Evolutionary conservation across 2,888 invertebrate genomes (phyloP).

Genomic region (Polyommatus iphigenia): DNA sequence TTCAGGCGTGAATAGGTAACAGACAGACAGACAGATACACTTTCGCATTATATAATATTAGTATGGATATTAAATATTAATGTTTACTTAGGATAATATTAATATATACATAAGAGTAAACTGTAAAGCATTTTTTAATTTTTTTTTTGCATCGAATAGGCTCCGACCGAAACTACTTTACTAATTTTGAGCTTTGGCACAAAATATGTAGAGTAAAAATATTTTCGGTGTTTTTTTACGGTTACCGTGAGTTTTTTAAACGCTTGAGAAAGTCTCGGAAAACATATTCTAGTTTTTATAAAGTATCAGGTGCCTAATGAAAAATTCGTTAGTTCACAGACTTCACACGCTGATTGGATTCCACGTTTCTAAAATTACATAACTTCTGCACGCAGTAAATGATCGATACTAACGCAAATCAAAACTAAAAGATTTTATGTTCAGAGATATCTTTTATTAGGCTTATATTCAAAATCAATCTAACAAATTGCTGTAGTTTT

Average conservation of each 20-base stretch:
- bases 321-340: neutral
- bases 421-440: conserved; percentile 1
- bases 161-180: too few relatives aligned
- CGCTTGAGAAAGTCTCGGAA: too few relatives aligned
- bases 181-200: too few relatives aligned
- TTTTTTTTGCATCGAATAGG: too few relatives aligned
- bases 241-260: too few relatives aligned
- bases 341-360: neutral
- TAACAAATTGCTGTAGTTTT: neutral
- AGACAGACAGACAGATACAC: too few relatives aligned
- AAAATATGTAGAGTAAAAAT: neutral
- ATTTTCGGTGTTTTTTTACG: neutral
- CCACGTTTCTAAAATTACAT: conserved; percentile 9
- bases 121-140: too few relatives aligned
- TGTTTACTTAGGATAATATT: too few relatives aligned
- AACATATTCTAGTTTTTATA: neutral
- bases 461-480: conserved; percentile 7
- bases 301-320: neutral
- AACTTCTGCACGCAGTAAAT: neutral
- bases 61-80: too few relatives aligned
- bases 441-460: neutral
- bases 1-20: too few relatives aligned
- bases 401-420: neutral
- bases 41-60: too few relatives aligned
- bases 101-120: too few relatives aligned